phyloP scores from a whole-genome alignment of 2,888 invertebrate genomes.

The Anorthoa munda region DNA sequence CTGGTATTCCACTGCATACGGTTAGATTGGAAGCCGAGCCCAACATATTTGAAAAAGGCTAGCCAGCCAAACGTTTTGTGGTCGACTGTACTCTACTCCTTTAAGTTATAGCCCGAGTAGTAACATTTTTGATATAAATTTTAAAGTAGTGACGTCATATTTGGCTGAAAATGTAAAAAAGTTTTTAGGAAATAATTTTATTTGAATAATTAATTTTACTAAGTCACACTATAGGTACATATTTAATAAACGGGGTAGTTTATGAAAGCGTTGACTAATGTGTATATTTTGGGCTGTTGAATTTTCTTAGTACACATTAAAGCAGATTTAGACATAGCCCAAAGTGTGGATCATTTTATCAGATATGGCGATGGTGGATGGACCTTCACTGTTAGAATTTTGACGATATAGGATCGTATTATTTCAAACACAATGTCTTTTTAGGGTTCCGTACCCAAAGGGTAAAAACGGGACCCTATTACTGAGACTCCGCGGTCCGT shows the following conservation, averaged over 20 bases:
- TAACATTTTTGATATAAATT: slow-evolving; percentile 55
- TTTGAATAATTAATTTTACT: slow-evolving; percentile 31
- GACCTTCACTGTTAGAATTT: too few relatives aligned
- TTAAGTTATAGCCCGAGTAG: slow-evolving; percentile 40
- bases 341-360: too few relatives aligned
- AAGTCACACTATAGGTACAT: slow-evolving; percentile 2
- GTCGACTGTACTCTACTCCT: slow-evolving; percentile 39
- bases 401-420: too few relatives aligned
- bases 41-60: too few relatives aligned
- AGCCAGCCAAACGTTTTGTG: slow-evolving; percentile 25
- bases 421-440: too few relatives aligned
- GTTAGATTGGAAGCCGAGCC: too few relatives aligned
- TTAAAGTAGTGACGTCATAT: slow-evolving; percentile 36
- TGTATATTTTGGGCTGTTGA: background rate
- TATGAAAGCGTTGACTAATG: background rate
- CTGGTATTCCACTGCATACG: too few relatives aligned
- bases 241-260: background rate
- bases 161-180: slow-evolving; percentile 38
- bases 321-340: background rate
- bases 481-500: too few relatives aligned
- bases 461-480: too few relatives aligned
- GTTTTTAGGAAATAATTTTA: slow-evolving; percentile 16
- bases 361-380: too few relatives aligned
- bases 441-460: too few relatives aligned
- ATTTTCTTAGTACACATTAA: background rate